These are phyloP conservation scores for Apis mellifera DNA, from an alignment of 1,140 invertebrate genomes.

Conservation along the genomic window DNA sequence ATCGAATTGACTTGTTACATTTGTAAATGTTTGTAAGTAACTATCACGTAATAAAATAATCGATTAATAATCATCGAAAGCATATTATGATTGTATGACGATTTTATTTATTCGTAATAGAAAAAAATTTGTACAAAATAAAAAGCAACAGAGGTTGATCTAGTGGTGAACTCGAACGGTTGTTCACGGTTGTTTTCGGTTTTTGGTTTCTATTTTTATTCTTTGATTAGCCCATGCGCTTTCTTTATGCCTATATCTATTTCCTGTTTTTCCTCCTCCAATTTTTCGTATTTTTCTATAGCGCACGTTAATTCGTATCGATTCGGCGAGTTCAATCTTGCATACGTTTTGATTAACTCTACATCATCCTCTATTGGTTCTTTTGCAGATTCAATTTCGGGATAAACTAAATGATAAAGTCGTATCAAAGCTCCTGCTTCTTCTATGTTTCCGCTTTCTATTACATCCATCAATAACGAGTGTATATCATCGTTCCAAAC, in stretches of 20 bases:
- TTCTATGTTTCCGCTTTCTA: slow-evolving; percentile 83
- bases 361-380: slow-evolving; percentile 74
- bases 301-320: slow-evolving; percentile 84
- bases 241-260: slow-evolving; percentile 84
- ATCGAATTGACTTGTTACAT: slow-evolving; percentile 79
- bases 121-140: neutral
- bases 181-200: neutral
- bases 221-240: slow-evolving; percentile 80
- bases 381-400: slow-evolving; percentile 73
- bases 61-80: slow-evolving; percentile 71
- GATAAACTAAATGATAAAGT: slow-evolving; percentile 83
- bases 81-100: slow-evolving; percentile 23
- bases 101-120: neutral
- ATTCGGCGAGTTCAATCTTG: slow-evolving; percentile 83
- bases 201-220: neutral
- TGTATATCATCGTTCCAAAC: slow-evolving; percentile 91
- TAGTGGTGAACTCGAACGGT: neutral
- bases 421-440: slow-evolving; percentile 84
- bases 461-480: slow-evolving; percentile 88
- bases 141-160: neutral
- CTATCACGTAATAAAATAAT: slow-evolving; percentile 76
- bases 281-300: slow-evolving; percentile 85
- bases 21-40: slow-evolving; percentile 79
- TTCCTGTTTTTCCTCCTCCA: slow-evolving; percentile 82
- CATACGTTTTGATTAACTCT: slow-evolving; percentile 84